These are phyloP conservation scores for Forbesichthys papilliferus DNA, from an alignment of 2,113 vertebrate genomes.

Conservation along the genomic window DNA sequence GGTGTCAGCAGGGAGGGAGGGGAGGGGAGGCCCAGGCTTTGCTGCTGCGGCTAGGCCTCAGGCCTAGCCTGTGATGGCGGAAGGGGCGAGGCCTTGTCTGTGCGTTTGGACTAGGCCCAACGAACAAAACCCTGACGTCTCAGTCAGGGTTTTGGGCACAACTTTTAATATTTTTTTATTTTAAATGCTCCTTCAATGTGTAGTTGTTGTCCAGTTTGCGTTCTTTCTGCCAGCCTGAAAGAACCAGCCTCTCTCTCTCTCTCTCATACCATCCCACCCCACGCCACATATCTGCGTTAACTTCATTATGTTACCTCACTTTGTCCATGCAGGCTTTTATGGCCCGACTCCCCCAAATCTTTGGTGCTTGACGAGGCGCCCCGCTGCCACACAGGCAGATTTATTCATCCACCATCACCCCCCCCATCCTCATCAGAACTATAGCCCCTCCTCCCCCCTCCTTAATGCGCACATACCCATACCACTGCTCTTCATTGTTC, in stretches of 20 bases:
- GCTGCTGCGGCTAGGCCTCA: slow-evolving; percentile 62
- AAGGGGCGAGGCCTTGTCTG: slow-evolving; percentile 62
- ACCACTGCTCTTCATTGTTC: slow-evolving; percentile 54
- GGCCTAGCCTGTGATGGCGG: slow-evolving; percentile 60
- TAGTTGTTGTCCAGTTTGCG: background rate
- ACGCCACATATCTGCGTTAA: background rate
- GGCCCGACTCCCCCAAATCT: background rate
- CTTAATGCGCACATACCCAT: slow-evolving; percentile 26
- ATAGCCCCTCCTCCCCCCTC: slow-evolving; percentile 16
- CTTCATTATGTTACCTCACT: slow-evolving; percentile 1
- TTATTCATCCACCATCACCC: slow-evolving; percentile 14
- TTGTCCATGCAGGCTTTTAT: slow-evolving; percentile 2
- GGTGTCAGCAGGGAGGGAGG: slow-evolving; percentile 70
- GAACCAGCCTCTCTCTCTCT: background rate
- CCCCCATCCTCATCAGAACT: slow-evolving; percentile 15
- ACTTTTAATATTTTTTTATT: background rate
- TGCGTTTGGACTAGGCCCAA: slow-evolving; percentile 51
- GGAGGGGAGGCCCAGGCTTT: slow-evolving; percentile 69
- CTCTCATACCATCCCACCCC: slow-evolving; percentile 7
- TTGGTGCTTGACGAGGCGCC: slow-evolving; percentile 7
- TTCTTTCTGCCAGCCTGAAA: background rate
- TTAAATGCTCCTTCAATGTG: slow-evolving; percentile 4
- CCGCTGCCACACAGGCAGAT: slow-evolving; percentile 31
- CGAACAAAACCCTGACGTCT: slow-evolving; percentile 28
- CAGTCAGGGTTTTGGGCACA: slow-evolving; percentile 33